These are phyloP conservation scores for Poeciliopsis turneri DNA, from an alignment of 2,797 vertebrate species.

Conservation along the genomic window DNA sequence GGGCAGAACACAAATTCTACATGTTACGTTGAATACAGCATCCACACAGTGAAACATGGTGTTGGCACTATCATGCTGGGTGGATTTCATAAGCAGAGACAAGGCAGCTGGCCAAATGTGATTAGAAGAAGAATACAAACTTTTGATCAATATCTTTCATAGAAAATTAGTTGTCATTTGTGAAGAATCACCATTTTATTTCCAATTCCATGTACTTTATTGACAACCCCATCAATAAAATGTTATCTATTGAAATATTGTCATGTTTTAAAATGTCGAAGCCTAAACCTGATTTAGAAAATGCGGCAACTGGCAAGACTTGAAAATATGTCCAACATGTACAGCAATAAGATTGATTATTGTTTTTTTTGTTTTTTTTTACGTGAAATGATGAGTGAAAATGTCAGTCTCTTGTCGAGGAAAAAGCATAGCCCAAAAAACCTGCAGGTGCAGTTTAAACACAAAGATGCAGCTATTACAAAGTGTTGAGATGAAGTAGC, in stretches of 20 bases:
- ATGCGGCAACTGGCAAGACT: neutral
- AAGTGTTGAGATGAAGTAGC: neutral
- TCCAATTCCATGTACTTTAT: too few relatives aligned
- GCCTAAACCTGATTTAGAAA: neutral
- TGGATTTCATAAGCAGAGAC: neutral
- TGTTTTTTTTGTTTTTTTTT: neutral
- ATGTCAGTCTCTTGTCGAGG: neutral
- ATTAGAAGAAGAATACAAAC: neutral
- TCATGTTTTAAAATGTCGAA: neutral
- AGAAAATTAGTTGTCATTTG: neutral
- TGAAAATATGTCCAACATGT: neutral
- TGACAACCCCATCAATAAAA: too few relatives aligned
- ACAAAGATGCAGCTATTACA: neutral
- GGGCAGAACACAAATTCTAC: neutral
- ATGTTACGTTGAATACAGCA: neutral
- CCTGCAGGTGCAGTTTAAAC: neutral
- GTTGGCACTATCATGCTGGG: neutral
- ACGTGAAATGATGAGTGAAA: neutral
- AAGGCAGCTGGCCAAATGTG: neutral
- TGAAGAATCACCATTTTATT: neutral
- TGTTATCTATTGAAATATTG: neutral
- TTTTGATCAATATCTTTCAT: too few relatives aligned
- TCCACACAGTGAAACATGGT: neutral
- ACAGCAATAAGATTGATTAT: neutral
- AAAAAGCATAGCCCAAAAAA: neutral